Percentiles rank a stretch among this genome's conserved stretches.
These are phyloP conservation scores for Marmota flaviventris DNA, from an alignment of 2,113 vertebrate species.

Conservation along the genomic window DNA sequence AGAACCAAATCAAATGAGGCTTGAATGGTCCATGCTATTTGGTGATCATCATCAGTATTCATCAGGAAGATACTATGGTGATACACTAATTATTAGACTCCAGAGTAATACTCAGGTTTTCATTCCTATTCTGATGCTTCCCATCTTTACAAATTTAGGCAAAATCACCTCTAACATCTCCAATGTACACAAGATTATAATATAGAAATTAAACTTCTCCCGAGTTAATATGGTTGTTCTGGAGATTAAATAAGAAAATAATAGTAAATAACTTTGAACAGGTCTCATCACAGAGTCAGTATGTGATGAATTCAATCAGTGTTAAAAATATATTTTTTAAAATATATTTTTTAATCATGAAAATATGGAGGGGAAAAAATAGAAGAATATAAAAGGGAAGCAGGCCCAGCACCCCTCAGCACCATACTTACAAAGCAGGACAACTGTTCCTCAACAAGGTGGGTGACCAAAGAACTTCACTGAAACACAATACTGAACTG, in stretches of 20 bases:
- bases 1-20: neutral
- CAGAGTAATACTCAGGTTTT: neutral
- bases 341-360: neutral
- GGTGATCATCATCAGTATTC: neutral
- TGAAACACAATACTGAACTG: too few relatives aligned
- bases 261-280: neutral
- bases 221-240: neutral
- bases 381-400: too few relatives aligned
- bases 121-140: neutral
- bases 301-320: neutral
- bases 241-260: neutral
- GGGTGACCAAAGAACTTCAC: too few relatives aligned
- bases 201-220: neutral
- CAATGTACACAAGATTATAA: neutral
- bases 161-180: accelerated
- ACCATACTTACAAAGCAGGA: too few relatives aligned
- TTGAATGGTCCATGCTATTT: neutral
- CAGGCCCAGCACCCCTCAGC: too few relatives aligned
- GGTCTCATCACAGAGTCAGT: neutral
- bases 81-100: neutral
- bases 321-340: too few relatives aligned
- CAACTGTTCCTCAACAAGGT: too few relatives aligned
- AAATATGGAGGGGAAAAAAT: neutral
- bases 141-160: neutral
- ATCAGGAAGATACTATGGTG: neutral